Base-by-base conservation (phyloP, 2,888 invertebrate species). In the Megalurothrips usitatus region DNA sequence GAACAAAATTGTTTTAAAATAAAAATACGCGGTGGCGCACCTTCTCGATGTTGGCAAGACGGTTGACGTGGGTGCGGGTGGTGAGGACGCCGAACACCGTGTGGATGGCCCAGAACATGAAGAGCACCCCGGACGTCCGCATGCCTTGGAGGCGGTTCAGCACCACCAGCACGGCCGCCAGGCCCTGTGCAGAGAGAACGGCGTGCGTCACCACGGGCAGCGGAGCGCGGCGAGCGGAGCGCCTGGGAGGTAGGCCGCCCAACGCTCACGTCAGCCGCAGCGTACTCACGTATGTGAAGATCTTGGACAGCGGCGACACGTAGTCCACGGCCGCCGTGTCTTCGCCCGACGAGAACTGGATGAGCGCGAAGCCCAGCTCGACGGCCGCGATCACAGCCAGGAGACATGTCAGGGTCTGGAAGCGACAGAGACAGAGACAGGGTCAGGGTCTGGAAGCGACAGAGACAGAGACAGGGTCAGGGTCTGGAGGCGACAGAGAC, bases 71-170 rank as follows among this genome's bases (percentile, higher is more conserved):
- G 23, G 68, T 75, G 26, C 68, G 68, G 23, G 68, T 75, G 68
- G 68, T 75, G 68, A 75, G 9, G 11, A 83, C 82, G 78, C 88
- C 89, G 81, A 87, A 87, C 0, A 90, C 12, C 1, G 87, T 84
- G 79, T 89, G 85, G 12, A 90, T 83, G 2, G 91, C 84, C 90
- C 91, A 91, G 85, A 90, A 90, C 26, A 89, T 83, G 84, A 90
- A 90, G 80, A 90, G 86, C 34, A 88, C 86, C 11, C 90, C 91
- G 9, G 91, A 90, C 23, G 89, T 88, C 81, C 88, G 88, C 11
- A 89, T 85, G 4, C 91, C 91, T 83, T 88, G 87, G 79, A 85
- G 85, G 82, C 89, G 87, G 82, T 90, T 89, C 82, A 87, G 85
- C 81, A 88, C 85, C 19, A 89, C 86, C 34, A 90, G 84, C 8